Conservation (phyloP, 2,888 invertebrate genomes). For the Dryococelus australis region DNA sequence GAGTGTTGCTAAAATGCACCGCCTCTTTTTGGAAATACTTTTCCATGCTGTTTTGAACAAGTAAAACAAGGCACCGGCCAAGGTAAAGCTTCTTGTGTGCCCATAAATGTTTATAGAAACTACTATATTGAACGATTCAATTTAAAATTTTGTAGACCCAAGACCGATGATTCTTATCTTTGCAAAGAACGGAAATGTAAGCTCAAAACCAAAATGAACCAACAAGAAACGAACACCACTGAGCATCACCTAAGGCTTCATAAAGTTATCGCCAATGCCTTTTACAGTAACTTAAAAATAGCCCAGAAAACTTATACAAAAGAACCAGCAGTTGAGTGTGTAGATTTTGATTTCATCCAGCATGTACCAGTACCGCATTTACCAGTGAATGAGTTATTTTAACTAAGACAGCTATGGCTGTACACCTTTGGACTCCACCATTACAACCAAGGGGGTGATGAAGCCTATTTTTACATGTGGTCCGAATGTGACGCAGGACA, state of each 20-base stretch:
- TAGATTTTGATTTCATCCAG: background rate
- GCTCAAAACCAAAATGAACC: no score
- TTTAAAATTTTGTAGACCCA: background rate
- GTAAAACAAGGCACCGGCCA: background rate
- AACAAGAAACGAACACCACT: no score
- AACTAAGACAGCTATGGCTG: background rate
- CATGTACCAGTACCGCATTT: background rate
- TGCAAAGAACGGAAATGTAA: background rate
- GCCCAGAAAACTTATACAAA: no score
- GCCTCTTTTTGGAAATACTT: background rate
- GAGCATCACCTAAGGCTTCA: no score
- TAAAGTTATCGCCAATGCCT: no score
- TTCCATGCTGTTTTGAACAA: no score
- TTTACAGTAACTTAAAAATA: no score
- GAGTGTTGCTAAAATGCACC: background rate
- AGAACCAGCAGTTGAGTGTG: no score
- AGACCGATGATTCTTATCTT: background rate
- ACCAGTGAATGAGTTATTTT: background rate
- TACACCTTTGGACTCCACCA: background rate
- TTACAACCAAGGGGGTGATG: background rate
- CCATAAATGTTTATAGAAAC: background rate
- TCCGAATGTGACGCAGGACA: background rate
- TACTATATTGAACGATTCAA: background rate
- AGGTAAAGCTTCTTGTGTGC: background rate
- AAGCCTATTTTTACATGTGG: constrained; percentile 2